phyloP scores from a whole-genome alignment of 2,888 invertebrate species.

The Leucophenga montana region DNA sequence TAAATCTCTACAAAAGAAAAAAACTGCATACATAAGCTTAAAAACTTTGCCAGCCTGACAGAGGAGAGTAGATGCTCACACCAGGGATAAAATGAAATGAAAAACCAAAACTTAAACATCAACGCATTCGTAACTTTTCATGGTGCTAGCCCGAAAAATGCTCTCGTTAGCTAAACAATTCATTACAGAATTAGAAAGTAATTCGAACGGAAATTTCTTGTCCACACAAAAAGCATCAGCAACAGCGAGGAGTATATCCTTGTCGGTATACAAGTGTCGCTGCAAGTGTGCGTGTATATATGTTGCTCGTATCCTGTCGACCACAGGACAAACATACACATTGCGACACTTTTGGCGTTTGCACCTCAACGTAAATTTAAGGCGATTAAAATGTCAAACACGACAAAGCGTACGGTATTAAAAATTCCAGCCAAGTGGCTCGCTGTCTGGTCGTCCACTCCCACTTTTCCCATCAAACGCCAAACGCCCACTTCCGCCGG shows the following conservation, averaged over 20 bases:
- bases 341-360: slow-evolving; percentile 42
- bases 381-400: slow-evolving; percentile 70
- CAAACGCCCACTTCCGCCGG: not conserved
- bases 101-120: not conserved
- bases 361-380: slow-evolving; percentile 65
- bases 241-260: not conserved
- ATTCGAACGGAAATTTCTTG: slow-evolving; percentile 66
- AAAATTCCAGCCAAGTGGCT: slow-evolving; percentile 58
- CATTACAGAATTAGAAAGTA: slow-evolving; percentile 66
- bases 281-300: too few species aligned
- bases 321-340: not conserved
- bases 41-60: slow-evolving; percentile 24
- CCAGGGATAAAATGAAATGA: not conserved
- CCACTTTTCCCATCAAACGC: too few species aligned
- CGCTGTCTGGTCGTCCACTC: too few species aligned
- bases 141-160: slow-evolving; percentile 56
- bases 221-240: slow-evolving; percentile 53
- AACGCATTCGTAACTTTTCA: slow-evolving; percentile 54
- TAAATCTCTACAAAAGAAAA: slow-evolving; percentile 8
- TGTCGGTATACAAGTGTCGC: slow-evolving; percentile 31
- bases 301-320: not conserved
- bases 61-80: not conserved
- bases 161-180: slow-evolving; percentile 61
- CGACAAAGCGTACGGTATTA: slow-evolving; percentile 65
- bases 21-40: slow-evolving; percentile 36